Conservation (phyloP, 2,797 vertebrate species). For the Xerus rutilus region DNA sequence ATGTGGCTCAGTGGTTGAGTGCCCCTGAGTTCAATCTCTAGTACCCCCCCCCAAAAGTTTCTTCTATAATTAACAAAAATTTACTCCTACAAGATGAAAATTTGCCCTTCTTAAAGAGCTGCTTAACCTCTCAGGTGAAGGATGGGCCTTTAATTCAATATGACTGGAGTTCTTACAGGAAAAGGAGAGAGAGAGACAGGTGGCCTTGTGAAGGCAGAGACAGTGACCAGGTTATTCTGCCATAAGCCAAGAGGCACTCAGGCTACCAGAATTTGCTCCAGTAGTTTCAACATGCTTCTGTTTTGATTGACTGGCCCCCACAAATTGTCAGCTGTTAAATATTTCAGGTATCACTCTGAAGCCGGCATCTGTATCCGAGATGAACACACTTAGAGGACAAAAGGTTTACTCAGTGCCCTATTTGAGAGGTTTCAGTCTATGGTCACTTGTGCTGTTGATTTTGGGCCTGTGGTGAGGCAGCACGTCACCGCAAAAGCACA, state of each 20-base stretch:
- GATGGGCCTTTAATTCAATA: not conserved
- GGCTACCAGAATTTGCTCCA: not conserved
- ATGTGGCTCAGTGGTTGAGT: no score
- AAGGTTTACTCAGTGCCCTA: no score
- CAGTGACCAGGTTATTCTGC: not conserved
- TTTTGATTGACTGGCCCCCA: not conserved
- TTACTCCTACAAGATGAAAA: not conserved
- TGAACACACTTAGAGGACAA: not conserved
- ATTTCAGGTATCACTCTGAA: not conserved
- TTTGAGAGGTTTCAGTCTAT: no score
- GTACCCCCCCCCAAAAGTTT: not conserved
- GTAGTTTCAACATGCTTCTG: not conserved
- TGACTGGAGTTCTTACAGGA: not conserved
- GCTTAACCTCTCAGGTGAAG: not conserved
- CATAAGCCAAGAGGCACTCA: not conserved
- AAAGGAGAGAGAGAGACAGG: not conserved
- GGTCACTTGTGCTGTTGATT: no score
- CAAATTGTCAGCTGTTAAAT: not conserved
- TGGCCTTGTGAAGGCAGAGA: not conserved
- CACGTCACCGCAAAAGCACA: no score
- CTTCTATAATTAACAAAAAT: not conserved
- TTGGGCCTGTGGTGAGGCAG: no score
- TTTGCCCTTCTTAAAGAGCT: not conserved
- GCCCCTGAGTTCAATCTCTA: no score
- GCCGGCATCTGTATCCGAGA: not conserved